Percentiles rank a stretch among this genome's conserved stretches.
These are phyloP conservation scores for zebrafish (Danio rerio) DNA, from an alignment of 2,113 vertebrate genomes.

Conservation along the genomic window GRCz12tu NC_133181.1:17291501-17292000, in stretches of 20 bases:
- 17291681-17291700: conserved; percentile 29
- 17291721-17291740: not conserved
- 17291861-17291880: not conserved
- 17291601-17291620: not conserved
- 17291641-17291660: not conserved
- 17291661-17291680: not conserved
- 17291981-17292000: conserved; percentile 8
- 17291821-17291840: conserved; percentile 9
- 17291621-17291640: not conserved
- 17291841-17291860: conserved; percentile 36
- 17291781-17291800: conserved; percentile 72
- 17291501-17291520: too few relatives aligned
- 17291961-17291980: not conserved
- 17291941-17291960: not conserved
- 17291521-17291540: too few relatives aligned
- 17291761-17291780: conserved; percentile 39
- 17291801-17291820: conserved; percentile 68
- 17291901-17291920: conserved; percentile 15
- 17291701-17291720: conserved; percentile 3
- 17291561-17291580: too few relatives aligned
- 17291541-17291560: too few relatives aligned
- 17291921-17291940: not conserved
- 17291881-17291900: conserved; percentile 24
- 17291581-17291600: too few relatives aligned
- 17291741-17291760: conserved; percentile 30